phyloP scores from a whole-genome alignment of 2,888 invertebrate species.

The Mantis religiosa region DNA sequence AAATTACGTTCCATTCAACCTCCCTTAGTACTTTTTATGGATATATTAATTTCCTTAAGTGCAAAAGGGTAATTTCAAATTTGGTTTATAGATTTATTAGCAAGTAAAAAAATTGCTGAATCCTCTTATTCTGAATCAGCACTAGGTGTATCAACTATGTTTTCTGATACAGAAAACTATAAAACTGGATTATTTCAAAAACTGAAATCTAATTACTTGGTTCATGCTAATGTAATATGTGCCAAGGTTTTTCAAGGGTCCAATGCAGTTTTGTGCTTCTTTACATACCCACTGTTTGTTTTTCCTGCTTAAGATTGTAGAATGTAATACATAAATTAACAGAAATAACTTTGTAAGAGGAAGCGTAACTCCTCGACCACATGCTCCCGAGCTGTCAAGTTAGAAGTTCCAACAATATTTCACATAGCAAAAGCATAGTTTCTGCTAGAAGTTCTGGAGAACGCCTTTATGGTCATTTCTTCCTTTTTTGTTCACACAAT shows the following conservation, averaged over 20 bases:
- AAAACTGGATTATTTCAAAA: slow-evolving; percentile 27
- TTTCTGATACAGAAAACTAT: slow-evolving; percentile 35
- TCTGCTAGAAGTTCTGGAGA: not conserved
- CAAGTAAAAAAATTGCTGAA: slow-evolving; percentile 13
- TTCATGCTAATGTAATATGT: slow-evolving; percentile 7
- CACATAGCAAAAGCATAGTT: not conserved
- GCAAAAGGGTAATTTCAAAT: slow-evolving; percentile 18
- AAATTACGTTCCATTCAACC: not conserved
- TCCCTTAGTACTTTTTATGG: not conserved
- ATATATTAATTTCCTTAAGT: not conserved
- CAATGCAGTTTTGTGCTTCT: not conserved
- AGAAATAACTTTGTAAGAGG: not conserved
- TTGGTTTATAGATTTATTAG: slow-evolving; percentile 15
- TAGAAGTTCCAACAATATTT: not conserved
- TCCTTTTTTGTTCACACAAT: not conserved
- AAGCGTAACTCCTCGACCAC: not conserved
- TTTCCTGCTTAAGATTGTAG: not conserved
- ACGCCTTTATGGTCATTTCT: not conserved
- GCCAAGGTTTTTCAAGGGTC: not conserved
- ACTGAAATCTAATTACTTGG: slow-evolving; percentile 19
- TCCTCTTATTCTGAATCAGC: slow-evolving; percentile 4
- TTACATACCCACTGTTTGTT: not conserved
- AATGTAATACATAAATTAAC: not conserved
- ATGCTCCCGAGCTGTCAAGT: not conserved
- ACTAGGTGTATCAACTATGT: slow-evolving; percentile 16